phyloP scores from a whole-genome alignment of 2,113 vertebrate species.

The Aythya baeri region DNA sequence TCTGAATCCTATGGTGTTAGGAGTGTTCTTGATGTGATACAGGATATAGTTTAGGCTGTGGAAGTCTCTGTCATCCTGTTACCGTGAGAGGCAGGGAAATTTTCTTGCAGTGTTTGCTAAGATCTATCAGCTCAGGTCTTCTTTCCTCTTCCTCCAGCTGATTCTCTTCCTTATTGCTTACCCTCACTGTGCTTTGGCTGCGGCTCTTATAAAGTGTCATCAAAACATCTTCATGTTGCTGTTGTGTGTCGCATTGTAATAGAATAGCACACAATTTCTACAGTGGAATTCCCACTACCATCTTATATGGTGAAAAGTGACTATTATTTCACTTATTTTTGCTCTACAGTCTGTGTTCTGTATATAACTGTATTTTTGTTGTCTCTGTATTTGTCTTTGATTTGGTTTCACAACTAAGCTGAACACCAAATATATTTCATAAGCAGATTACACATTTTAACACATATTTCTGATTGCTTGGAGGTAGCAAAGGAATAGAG shows the following conservation, averaged over 20 bases:
- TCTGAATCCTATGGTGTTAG: neutral
- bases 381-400: neutral
- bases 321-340: neutral
- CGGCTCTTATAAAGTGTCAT: neutral
- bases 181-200: neutral
- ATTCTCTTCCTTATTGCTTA: neutral
- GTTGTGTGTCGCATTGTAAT: neutral
- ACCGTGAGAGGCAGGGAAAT: neutral
- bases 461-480: slow-evolving; percentile 17
- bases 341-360: neutral
- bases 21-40: neutral
- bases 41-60: neutral
- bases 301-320: neutral
- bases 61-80: neutral
- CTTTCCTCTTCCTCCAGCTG: neutral
- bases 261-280: neutral
- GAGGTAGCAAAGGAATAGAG: slow-evolving; percentile 5
- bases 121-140: neutral
- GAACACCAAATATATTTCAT: slow-evolving; percentile 10
- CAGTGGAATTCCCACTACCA: neutral
- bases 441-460: slow-evolving; percentile 45
- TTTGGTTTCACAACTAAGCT: slow-evolving; percentile 13
- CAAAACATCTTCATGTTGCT: neutral
- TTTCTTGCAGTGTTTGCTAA: neutral
- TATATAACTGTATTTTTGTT: neutral